Base-by-base conservation (phyloP, 2,797 vertebrate genomes). In the Chaenodraco wilsoni region DNA sequence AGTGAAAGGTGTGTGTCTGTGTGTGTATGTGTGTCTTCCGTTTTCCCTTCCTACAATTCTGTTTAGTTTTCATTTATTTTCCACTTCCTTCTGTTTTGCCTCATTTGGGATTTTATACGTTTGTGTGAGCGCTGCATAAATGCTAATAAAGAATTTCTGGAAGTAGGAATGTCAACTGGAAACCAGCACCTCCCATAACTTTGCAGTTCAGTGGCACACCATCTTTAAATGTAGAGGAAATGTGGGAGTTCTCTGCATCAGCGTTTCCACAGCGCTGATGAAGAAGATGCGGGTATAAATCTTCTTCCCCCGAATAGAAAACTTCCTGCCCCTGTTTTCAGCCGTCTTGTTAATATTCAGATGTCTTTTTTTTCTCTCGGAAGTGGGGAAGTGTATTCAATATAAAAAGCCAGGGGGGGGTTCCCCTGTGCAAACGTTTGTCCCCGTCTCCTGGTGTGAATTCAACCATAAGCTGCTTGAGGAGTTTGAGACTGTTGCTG, bases 211-310 rank as follows among this genome's bases (percentile, higher is more conserved):
- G 62, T 44, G 21, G 54, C 73, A 75, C 86, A 62, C 45, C 51
- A 3, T 65, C 65, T 46, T 77, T 88, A 81, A 85, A 86, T 90
- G 81, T 69, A 54, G 41, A 51, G 41, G 23, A 85, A 77, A 90
- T 80, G 72, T 82, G 81, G 54, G 64, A 74, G 57, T 70, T 79
- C 52, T 72, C 84, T 79, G 82, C 79, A 57, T 89, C 81, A 90
- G 84, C 76, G 43, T 79, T 91, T 93, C 66, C 79, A 84, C 60
- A 52, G 69, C 37, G 50, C 74, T 81, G 64, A 87, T 87, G 57
- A 78, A 79, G 60, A 70, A 84, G 74, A 83, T 71, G 65, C 21
- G 2, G 48, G 37, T 68, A 82, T 88, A 89, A 86, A 92, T 89
- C 84, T 75, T 76, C 27, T 59, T 60, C 41, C 72, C 33, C 51